Evolutionary conservation across 37 sponge, comb jelly and placozoan species (phyloP).

Genomic region (Eunapius fragilis): DNA sequence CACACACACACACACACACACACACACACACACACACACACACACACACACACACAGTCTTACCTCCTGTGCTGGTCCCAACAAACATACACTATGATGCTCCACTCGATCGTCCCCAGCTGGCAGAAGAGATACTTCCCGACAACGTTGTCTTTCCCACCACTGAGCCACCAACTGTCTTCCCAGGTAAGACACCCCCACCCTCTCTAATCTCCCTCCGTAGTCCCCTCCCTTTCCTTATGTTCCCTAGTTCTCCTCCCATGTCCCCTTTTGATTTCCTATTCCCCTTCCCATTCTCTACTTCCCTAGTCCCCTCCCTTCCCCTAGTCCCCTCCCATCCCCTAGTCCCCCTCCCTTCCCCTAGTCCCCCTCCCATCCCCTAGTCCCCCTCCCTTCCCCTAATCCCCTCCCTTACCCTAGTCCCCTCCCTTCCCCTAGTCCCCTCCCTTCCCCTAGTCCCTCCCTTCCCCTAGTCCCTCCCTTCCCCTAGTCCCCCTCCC

Average conservation of each 20-base stretch:
- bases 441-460: background rate
- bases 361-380: background rate
- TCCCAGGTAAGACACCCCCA: background rate
- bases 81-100: constrained; percentile 40
- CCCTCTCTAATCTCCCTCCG: background rate
- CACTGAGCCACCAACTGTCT: constrained; percentile 20
- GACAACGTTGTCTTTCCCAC: constrained; percentile 48
- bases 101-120: constrained; percentile 14
- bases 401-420: background rate
- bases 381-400: background rate
- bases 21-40: constrained; percentile 21
- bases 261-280: too few relatives aligned
- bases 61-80: constrained; percentile 75
- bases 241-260: too few relatives aligned
- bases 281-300: too few relatives aligned
- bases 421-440: background rate
- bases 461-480: too few relatives aligned
- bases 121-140: constrained; percentile 50
- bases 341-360: too few relatives aligned
- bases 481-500: too few relatives aligned
- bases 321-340: background rate
- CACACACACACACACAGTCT: constrained; percentile 47
- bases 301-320: background rate
- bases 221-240: background rate
- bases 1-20: constrained; percentile 18